Conservation (phyloP, 2,888 invertebrate genomes). For the Antitype chi region DNA sequence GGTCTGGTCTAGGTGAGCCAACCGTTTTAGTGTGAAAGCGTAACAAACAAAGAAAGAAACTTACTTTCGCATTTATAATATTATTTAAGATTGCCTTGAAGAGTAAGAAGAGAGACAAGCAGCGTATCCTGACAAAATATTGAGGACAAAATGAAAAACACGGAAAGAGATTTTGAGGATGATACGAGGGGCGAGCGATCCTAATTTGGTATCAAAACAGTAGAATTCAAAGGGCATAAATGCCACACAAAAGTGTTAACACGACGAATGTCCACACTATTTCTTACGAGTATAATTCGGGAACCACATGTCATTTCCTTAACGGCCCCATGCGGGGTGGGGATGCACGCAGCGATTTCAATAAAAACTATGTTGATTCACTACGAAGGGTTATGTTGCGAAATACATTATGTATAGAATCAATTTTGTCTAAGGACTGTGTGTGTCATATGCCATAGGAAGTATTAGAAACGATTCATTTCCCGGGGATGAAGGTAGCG, state of each 20-base stretch:
- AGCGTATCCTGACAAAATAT: background rate
- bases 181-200: background rate
- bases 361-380: slow-evolving; percentile 71
- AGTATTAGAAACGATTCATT: background rate
- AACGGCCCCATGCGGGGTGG: slow-evolving; percentile 80
- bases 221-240: slow-evolving; percentile 5
- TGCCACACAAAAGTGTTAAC: background rate
- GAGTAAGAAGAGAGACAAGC: background rate
- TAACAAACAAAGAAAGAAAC: too few species aligned
- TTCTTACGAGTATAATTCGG: slow-evolving; percentile 80
- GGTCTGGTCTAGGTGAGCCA: too few species aligned
- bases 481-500: background rate
- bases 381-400: slow-evolving; percentile 77
- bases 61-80: too few species aligned
- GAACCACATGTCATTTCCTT: slow-evolving; percentile 90
- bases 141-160: background rate
- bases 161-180: background rate
- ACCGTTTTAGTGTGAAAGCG: too few species aligned
- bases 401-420: slow-evolving; percentile 37
- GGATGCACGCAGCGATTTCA: slow-evolving; percentile 71
- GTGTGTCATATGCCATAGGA: background rate
- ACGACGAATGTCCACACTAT: slow-evolving; percentile 71
- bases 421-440: background rate
- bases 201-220: slow-evolving; percentile 29
- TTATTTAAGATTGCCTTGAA: background rate